A percentile compares a stretch with the other conserved stretches of the same genome.
Evolutionary conservation across 1,140 invertebrate genomes (phyloP).

Genomic region (Drosophila grimshawi): DNA sequence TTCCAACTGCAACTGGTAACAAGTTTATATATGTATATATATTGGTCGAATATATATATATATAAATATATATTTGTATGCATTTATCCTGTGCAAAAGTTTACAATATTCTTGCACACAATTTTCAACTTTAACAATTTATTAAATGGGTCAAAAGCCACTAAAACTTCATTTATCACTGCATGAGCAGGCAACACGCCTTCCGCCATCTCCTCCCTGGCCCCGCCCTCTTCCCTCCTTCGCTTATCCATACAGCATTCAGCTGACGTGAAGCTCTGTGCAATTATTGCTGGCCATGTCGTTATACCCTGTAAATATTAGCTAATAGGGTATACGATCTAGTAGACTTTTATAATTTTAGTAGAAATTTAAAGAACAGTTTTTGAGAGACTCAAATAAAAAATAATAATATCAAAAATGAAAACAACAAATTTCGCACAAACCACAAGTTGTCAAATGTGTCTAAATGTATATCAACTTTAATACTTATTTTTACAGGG

Average conservation of each 20-base stretch:
- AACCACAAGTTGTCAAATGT: no score
- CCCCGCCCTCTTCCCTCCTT: slow-evolving; percentile 10
- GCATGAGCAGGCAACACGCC: slow-evolving; percentile 72
- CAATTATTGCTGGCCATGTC: slow-evolving; percentile 41
- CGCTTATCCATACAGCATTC: slow-evolving; percentile 19
- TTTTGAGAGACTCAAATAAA: no score
- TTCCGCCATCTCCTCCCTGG: not conserved
- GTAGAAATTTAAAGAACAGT: not conserved
- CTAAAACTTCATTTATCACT: slow-evolving; percentile 84
- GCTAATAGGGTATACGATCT: not conserved
- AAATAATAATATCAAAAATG: no score
- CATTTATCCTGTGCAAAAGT: slow-evolving; percentile 23
- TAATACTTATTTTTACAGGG: not conserved
- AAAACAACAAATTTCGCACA: no score
- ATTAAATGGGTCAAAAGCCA: slow-evolving; percentile 84
- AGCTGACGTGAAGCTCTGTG: slow-evolving; percentile 45
- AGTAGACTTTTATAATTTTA: not conserved
- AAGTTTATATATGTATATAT: slow-evolving; percentile 34
- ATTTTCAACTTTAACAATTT: slow-evolving; percentile 84
- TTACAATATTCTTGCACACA: slow-evolving; percentile 77
- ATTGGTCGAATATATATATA: slow-evolving; percentile 19
- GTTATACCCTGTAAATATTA: slow-evolving; percentile 8
- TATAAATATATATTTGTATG: slow-evolving; percentile 1
- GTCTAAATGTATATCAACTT: not conserved
- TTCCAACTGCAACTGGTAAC: slow-evolving; percentile 43